These are phyloP conservation scores for Zoanthus sansibaricus DNA, from an alignment of 92 coral and sea anemone genomes.

Conservation along the genomic window DNA sequence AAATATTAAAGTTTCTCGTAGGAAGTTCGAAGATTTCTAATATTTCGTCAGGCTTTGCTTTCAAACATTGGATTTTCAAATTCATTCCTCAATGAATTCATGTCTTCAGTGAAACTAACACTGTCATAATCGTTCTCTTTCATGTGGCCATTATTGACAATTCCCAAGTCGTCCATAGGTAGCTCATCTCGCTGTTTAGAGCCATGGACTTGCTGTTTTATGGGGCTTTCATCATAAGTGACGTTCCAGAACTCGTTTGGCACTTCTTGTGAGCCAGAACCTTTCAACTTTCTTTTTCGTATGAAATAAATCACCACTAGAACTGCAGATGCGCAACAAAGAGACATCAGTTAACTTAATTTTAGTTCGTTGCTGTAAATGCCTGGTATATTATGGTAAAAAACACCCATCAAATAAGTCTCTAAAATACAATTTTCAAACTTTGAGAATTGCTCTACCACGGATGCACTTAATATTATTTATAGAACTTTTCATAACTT, in stretches of 20 bases:
- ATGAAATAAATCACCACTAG: slow-evolving; percentile 2
- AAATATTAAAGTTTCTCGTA: too few species aligned
- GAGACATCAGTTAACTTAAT: not conserved
- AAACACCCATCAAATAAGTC: too few species aligned
- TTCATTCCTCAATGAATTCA: slow-evolving; percentile 5
- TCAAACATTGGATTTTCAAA: slow-evolving; percentile 47
- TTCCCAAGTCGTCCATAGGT: not conserved
- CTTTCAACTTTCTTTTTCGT: not conserved
- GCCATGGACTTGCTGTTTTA: not conserved
- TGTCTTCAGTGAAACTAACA: not conserved
- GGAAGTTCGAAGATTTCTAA: too few species aligned
- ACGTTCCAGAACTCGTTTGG: slow-evolving; percentile 1
- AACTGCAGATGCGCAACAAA: not conserved
- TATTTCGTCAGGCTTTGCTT: not conserved
- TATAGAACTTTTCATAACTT: too few species aligned
- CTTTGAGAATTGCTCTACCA: too few species aligned
- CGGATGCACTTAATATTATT: too few species aligned
- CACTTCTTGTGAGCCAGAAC: not conserved
- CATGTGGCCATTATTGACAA: not conserved
- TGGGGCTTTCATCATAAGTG: slow-evolving; percentile 10
- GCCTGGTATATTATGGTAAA: not conserved
- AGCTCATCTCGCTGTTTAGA: not conserved
- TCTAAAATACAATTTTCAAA: too few species aligned
- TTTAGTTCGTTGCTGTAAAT: not conserved
- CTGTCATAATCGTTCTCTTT: slow-evolving; percentile 6